Evolutionary conservation across 2,797 vertebrate species (phyloP), one percentile per base, ranked within the genome.

Genomic region (Ctenosaura bakeri): DNA sequence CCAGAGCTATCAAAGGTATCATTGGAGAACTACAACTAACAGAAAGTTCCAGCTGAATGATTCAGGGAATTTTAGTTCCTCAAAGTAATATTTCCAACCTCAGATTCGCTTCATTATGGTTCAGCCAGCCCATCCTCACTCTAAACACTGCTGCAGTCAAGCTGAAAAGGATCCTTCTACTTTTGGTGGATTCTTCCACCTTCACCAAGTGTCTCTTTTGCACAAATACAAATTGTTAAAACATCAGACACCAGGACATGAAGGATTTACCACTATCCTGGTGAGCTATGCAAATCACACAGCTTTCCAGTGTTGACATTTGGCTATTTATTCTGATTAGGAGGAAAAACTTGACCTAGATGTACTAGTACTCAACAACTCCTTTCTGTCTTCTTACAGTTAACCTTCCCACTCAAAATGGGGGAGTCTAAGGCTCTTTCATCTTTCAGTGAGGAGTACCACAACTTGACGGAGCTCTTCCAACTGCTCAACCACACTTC

Each of bases 381-480:
- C 84, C 56, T 52, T 42, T 20, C 78, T 35, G 87, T 79, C 89
- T 80, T 90, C 76, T 82, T 88, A 62, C 94, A 96, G 95, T 89
- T 91, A 1, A n/a, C 71, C 32, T 52, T 52, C 2, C 7, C 22
- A 13, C 29, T 88, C 94, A 92, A 83, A 38, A 95, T 95, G 96
- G 94, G 89, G 0, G 88, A 96, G 84, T 59, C 0, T 0, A 91
- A 93, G 79, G 54, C 83, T 0, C 50, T 56, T 76, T 91, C 84
- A 32, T 0, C 0, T 9, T 73, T 56, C 0, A 54, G 26, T 0
- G 94, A 95, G 56, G 96, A 96, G 6, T 95, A 97, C 85, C 97
- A 97, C 95, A 98, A 98, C 95, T 92, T 92, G 93, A 96, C 97
- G 0, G 97, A 98, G 71, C 94, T 98, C 20, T 38, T 97, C 56